A percentile compares a stretch with the other conserved stretches of the same genome.
Evolutionary conservation across 2,888 invertebrate species (phyloP).

Genomic region (Catocala nupta): DNA sequence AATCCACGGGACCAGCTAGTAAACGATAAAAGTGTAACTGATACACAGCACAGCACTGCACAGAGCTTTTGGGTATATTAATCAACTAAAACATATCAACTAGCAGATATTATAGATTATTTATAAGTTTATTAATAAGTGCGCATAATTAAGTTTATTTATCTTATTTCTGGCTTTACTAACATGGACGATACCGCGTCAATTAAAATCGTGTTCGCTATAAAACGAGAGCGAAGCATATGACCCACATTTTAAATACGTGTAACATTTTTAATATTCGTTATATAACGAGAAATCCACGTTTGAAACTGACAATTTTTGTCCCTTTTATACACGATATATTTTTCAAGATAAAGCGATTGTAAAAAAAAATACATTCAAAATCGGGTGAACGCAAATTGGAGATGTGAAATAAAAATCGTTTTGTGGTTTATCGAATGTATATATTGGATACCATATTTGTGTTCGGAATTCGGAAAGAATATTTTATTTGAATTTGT

Average conservation of each 20-base stretch:
- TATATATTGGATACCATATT: no score
- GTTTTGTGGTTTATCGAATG: not conserved
- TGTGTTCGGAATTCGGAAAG: no score
- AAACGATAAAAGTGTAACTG: no score
- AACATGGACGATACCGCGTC: not conserved
- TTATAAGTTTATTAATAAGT: no score
- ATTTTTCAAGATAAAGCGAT: constrained; percentile 32
- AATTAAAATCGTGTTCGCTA: constrained; percentile 29
- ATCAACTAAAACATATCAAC: not conserved
- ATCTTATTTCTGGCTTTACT: not conserved
- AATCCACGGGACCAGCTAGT: no score
- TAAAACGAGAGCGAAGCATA: constrained; percentile 15
- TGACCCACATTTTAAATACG: constrained; percentile 41
- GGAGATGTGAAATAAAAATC: constrained; percentile 28
- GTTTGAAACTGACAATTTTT: constrained; percentile 30
- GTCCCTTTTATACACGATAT: constrained; percentile 26
- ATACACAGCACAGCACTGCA: no score
- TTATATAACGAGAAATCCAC: constrained; percentile 18
- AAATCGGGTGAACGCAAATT: constrained; percentile 24
- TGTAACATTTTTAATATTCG: constrained; percentile 26
- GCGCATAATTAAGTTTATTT: no score
- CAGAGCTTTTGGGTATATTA: not conserved
- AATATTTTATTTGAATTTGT: no score
- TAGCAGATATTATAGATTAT: no score
- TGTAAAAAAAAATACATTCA: constrained; percentile 24